Conservation (phyloP, 2,113 vertebrate genomes). For the Lontra canadensis region DNA sequence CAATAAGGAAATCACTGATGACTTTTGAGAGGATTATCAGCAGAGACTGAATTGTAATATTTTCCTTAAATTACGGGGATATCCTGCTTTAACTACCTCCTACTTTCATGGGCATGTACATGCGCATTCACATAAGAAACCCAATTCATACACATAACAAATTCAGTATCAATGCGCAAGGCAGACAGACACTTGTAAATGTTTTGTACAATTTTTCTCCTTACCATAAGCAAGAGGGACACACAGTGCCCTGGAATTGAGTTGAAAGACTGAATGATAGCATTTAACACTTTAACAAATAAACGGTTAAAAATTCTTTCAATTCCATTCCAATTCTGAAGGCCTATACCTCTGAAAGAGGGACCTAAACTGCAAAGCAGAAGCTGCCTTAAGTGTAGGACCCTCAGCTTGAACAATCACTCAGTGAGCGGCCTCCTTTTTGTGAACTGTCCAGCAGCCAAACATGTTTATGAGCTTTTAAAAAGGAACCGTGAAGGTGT, state of each 20-base stretch:
- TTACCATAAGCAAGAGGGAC: neutral
- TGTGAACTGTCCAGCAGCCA: neutral
- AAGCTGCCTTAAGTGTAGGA: neutral
- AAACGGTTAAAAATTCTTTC: neutral
- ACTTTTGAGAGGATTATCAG: neutral
- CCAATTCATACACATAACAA: neutral
- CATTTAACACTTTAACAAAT: neutral
- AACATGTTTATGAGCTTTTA: conserved; percentile 50
- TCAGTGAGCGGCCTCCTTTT: conserved; percentile 6
- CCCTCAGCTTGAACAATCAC: neutral
- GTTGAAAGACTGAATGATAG: neutral
- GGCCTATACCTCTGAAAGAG: neutral
- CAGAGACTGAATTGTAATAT: neutral
- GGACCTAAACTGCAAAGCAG: neutral
- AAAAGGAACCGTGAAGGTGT: neutral
- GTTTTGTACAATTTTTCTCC: neutral
- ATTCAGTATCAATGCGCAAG: neutral
- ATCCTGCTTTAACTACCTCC: neutral
- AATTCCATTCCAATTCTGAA: neutral
- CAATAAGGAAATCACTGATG: neutral
- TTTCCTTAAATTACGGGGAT: neutral
- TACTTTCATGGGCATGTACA: neutral
- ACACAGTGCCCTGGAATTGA: neutral
- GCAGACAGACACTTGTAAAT: neutral
- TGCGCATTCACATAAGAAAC: neutral